Percentiles rank a stretch among this genome's conserved stretches.
Conservation (phyloP, 2,797 vertebrate species). For the Paramormyrops hopkinsi region DNA sequence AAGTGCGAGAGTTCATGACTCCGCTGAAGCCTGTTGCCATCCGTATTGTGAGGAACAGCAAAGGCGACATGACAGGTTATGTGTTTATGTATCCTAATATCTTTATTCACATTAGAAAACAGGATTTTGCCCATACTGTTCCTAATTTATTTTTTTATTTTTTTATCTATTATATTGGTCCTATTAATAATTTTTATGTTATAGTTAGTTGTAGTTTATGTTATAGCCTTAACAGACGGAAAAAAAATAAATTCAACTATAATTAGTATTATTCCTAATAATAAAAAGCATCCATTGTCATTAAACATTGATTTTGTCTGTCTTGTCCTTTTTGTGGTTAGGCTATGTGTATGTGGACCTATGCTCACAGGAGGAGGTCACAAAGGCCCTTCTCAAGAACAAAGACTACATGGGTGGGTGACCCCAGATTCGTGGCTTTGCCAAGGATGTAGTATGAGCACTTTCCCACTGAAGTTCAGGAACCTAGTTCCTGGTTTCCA, state of each 20-base stretch:
- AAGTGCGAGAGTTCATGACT: slow-evolving; percentile 79
- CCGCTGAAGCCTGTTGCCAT: slow-evolving; percentile 82
- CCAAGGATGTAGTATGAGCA: background rate
- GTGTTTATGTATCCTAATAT: slow-evolving; percentile 34
- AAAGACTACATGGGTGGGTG: slow-evolving; percentile 87
- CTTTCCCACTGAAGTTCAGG: background rate
- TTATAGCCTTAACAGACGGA: background rate
- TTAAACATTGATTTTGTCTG: background rate
- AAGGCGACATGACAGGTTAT: slow-evolving; percentile 78
- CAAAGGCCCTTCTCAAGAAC: slow-evolving; percentile 77
- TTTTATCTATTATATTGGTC: background rate
- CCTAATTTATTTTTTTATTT: background rate
- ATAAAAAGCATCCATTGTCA: background rate
- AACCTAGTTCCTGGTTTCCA: background rate
- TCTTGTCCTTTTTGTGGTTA: slow-evolving; percentile 42
- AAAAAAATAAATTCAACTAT: background rate
- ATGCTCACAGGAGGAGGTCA: slow-evolving; percentile 73
- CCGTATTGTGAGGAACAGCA: slow-evolving; percentile 69
- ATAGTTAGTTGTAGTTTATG: background rate
- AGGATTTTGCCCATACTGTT: background rate
- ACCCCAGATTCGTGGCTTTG: background rate
- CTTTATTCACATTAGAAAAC: background rate
- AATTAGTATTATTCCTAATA: background rate
- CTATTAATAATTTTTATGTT: background rate
- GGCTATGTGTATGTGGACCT: slow-evolving; percentile 92